These are phyloP conservation scores for Frieseomelitta varia DNA, from an alignment of 1,140 invertebrate genomes.

Conservation along the genomic window DNA sequence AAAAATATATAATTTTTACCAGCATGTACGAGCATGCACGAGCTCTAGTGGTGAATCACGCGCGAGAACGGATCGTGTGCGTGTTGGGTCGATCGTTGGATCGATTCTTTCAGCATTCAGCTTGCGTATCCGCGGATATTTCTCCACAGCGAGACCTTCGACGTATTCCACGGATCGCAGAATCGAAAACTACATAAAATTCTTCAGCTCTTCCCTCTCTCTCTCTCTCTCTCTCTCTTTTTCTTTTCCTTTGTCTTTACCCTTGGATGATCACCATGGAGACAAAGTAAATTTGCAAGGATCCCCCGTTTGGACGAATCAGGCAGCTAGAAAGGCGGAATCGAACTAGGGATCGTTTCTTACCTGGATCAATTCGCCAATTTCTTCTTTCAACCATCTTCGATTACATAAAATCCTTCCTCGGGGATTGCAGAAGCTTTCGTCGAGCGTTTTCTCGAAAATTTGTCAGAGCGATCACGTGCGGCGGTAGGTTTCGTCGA, in stretches of 20 bases:
- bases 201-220: background rate
- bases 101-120: background rate
- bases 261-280: background rate
- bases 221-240: too few relatives aligned
- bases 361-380: background rate
- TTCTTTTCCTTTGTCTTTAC: background rate
- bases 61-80: background rate
- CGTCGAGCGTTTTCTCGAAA: background rate
- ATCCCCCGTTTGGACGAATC: background rate
- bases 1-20: background rate
- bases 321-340: conserved; percentile 30
- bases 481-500: background rate
- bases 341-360: background rate
- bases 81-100: background rate
- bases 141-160: conserved; percentile 13
- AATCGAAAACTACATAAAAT: background rate
- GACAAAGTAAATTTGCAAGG: background rate
- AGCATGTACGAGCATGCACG: too few relatives aligned
- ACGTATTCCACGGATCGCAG: background rate
- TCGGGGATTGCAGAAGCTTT: background rate
- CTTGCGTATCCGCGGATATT: conserved; percentile 20
- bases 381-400: background rate
- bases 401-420: background rate
- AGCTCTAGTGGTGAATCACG: background rate
- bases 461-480: background rate